Conservation (phyloP, 2,888 invertebrate genomes). For the Lasioglossum lativentre region DNA sequence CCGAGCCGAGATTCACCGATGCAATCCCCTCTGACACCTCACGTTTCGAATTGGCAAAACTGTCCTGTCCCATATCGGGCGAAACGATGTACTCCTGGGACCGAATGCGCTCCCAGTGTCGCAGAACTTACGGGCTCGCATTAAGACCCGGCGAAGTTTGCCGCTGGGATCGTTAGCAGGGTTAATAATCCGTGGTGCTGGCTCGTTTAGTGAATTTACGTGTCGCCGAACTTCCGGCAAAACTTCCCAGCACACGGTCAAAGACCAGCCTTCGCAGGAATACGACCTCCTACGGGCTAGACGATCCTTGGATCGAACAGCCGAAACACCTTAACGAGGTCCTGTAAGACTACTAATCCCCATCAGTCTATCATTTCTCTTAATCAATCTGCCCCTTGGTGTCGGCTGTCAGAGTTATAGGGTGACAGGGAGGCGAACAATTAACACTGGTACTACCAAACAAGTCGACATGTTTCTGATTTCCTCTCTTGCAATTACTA, state of each 20-base stretch:
- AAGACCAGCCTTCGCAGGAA: constrained; percentile 1
- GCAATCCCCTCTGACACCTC: neutral
- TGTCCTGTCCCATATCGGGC: neutral
- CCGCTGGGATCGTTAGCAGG: neutral
- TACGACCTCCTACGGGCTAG: neutral
- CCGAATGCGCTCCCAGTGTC: neutral
- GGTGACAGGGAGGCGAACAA: neutral
- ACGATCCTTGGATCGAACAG: neutral
- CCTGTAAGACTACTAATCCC: neutral
- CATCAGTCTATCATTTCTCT: neutral
- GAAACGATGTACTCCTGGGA: neutral
- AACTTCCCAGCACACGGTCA: constrained; percentile 30
- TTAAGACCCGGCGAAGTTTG: constrained; percentile 25
- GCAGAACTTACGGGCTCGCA: constrained; percentile 7
- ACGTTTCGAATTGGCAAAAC: neutral
- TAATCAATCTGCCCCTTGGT: neutral
- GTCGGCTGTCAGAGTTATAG: too few relatives aligned
- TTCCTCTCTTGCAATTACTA: neutral
- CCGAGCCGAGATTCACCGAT: neutral
- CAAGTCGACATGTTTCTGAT: neutral
- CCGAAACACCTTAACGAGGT: neutral
- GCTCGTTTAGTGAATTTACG: constrained; percentile 25
- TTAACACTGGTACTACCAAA: neutral
- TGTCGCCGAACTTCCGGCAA: constrained; percentile 6
- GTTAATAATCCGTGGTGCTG: constrained; percentile 14